Base-by-base conservation (phyloP, 2,888 invertebrate genomes). In the Odiellus spinosus region DNA sequence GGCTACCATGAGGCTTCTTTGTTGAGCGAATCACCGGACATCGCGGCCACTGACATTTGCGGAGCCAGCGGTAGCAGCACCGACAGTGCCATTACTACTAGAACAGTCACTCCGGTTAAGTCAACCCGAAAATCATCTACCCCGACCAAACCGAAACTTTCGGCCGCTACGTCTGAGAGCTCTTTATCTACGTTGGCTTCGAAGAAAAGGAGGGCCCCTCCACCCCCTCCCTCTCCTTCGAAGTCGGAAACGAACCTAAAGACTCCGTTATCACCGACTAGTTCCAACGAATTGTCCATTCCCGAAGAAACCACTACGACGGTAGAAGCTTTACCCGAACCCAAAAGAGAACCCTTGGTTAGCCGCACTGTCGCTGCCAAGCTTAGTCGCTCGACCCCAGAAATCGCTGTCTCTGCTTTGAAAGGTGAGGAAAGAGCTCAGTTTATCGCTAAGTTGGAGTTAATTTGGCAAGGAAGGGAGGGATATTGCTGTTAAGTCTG, bases 1-100 rank as follows among this genome's bases (percentile, higher is more conserved):
- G 79, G 78, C 1, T 78, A 78, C 60, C 78, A 79, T 61, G 79
- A 79, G 60, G 74, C 78, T 1, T 77, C 77, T 6, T 72, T 76
- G 44, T 67, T 73, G 42, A 76, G 76, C 58, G 76, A 77, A 57
- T 72, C 74, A 56, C 72, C 73, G 5, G 71, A 71, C 39, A 55
- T 50, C 45, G 48, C 47, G 34, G 49, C 49, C 15, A 48, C 52
- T 1, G 52, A 52, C 40, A 46, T 50, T 15, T 52, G 50, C 20
- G 50, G 49, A 20, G 49, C 46, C 11, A 48, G 48, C 21, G 47
- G 49, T 21, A 48, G 45, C 20, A 39, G 44, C 19, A 5, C 17
- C 3, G 32, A 8, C 40, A n/a, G 38, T 36, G 41, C 45, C 41
- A n/a, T 20, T 11, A 10, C 38, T 10, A 44, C 38, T 10, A 44